Evolutionary conservation across 2,113 vertebrate genomes (phyloP).

Genomic region (Mastomys coucha): DNA sequence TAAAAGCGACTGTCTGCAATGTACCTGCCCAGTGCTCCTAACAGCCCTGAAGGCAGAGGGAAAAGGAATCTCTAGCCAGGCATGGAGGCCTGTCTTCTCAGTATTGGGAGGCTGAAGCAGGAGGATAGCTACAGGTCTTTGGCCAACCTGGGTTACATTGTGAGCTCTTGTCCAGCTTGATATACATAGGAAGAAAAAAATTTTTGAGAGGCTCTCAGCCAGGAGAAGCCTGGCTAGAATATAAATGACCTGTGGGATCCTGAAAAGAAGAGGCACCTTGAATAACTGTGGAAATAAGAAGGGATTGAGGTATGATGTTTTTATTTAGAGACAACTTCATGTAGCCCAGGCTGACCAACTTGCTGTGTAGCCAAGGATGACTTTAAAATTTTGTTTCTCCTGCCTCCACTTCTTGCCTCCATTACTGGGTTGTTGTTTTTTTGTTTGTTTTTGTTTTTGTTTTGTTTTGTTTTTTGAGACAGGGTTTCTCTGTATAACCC

Average conservation of each 20-base stretch:
- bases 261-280: background rate
- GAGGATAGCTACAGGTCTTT: background rate
- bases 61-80: background rate
- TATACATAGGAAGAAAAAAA: background rate
- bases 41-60: background rate
- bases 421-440: no score
- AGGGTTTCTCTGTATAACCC: no score
- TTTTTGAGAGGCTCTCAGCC: background rate
- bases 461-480: no score
- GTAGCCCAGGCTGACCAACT: background rate
- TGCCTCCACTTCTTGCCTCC: background rate
- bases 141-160: background rate
- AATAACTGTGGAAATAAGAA: background rate
- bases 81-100: background rate
- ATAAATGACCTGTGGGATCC: background rate
- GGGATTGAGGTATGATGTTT: no score
- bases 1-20: background rate
- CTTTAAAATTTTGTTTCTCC: background rate
- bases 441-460: no score
- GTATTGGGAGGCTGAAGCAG: background rate
- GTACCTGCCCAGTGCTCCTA: background rate
- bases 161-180: background rate
- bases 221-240: background rate
- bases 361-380: background rate
- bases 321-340: background rate